Base-by-base conservation (phyloP, 1,140 invertebrate species). In the Aleiodes sp. region DNA sequence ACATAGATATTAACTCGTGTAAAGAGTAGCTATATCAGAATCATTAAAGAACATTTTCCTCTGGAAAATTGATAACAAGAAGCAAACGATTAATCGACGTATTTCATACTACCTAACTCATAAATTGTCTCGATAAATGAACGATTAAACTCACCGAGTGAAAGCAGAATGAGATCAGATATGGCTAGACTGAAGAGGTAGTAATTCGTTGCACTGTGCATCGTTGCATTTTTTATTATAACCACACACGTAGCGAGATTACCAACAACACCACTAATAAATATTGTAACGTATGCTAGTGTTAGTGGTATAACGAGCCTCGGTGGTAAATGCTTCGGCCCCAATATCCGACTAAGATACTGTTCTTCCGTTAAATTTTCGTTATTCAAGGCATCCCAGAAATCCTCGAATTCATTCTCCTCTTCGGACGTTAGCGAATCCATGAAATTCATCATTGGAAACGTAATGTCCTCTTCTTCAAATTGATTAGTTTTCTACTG, bases 241-340 rank as follows among this genome's bases (percentile, higher is more conserved):
- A 98, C 96, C 35, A 94, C 87, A 78, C 96, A 98, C 7, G 97
- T 96, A 0, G 91, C 89, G 21, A 95, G 80, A 80, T 98, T 98
- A 4, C 97, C 97, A 39, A 96, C 82, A 2, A 97, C 87, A 0
- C 96, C 96, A 0, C 93, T 92, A 2, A 96, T 78, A 76, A 97
- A 95, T 59, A 98, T 95, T 16, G 91, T 78, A 16, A 91, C 83
- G 74, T 97, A 95, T 9, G 94, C 87, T 19, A 93, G 85, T 1
- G 91, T 94, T 59, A 94, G 87, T 6, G 92, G 90, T 19, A 90
- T 75, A 3, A 87, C 86, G 2, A 88, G 74, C 7, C 76, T 79
- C 60, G 85, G 31, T 0, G 87, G 82, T 21, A 88, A 72, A 66
- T 85, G 80, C 35, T 85, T 86, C 3, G 85, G 82, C 1, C 87